These are phyloP conservation scores for Lasiurus cinereus DNA, from an alignment of 2,113 vertebrate genomes.

Conservation along the genomic window DNA sequence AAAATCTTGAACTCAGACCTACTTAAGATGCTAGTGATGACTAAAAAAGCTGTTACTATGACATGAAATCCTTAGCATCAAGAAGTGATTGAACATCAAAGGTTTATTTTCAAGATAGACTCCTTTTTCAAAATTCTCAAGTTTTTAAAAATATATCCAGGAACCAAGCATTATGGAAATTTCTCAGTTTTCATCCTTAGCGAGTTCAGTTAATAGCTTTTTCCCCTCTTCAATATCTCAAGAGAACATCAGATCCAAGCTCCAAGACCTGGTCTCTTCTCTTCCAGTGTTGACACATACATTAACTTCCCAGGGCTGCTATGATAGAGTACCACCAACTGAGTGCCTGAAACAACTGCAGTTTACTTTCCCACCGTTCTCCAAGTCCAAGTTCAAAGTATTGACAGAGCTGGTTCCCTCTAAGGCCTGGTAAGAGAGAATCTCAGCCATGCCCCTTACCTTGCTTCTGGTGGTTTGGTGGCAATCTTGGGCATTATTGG, in stretches of 20 bases:
- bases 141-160: background rate
- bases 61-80: background rate
- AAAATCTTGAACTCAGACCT: background rate
- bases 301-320: background rate
- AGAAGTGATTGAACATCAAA: background rate
- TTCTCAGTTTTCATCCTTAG: background rate
- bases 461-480: background rate
- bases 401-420: background rate
- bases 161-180: background rate
- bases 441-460: background rate
- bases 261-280: background rate
- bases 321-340: background rate
- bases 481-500: background rate
- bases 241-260: background rate
- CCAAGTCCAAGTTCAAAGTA: background rate
- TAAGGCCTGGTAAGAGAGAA: no score
- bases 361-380: background rate
- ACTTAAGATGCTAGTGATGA: background rate
- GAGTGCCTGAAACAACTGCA: background rate
- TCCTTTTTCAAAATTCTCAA: slow-evolving; percentile 2
- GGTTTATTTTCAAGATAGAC: slow-evolving; percentile 31
- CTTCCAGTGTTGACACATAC: background rate
- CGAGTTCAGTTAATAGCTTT: background rate
- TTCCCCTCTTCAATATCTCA: background rate
- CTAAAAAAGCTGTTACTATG: background rate